Conservation (phyloP, 2,113 vertebrate genomes). For the Numenius arquata region DNA sequence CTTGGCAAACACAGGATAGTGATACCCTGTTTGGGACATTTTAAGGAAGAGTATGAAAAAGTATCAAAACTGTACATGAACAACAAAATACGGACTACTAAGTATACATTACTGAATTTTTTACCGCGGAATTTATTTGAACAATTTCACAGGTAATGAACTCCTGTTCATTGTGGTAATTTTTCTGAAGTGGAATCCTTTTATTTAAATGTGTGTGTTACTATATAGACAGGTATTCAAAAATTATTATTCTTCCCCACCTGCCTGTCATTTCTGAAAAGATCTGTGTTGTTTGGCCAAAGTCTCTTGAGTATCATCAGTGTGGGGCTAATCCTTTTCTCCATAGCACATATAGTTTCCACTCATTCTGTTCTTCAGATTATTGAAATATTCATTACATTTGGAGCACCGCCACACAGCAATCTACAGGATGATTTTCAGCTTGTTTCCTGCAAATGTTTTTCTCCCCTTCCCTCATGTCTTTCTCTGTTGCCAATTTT, state of each 20-base stretch:
- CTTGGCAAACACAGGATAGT: constrained; percentile 79
- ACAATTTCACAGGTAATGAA: constrained; percentile 92
- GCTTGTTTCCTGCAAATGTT: neutral
- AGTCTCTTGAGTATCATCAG: neutral
- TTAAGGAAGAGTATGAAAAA: constrained; percentile 81
- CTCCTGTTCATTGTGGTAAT: neutral
- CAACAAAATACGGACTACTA: constrained; percentile 92
- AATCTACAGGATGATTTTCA: neutral
- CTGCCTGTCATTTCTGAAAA: neutral
- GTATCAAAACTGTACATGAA: constrained; percentile 79
- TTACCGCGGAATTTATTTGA: constrained; percentile 95
- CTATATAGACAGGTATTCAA: neutral
- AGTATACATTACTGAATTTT: constrained; percentile 90
- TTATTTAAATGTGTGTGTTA: neutral
- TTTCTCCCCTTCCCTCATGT: neutral
- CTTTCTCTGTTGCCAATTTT: neutral
- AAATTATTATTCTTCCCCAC: neutral
- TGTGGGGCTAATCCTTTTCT: neutral
- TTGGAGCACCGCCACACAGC: neutral
- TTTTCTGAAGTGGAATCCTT: neutral
- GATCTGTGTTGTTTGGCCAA: neutral
- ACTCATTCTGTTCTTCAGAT: neutral
- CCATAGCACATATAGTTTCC: neutral
- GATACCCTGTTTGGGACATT: constrained; percentile 75
- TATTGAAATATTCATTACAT: neutral